A percentile compares a stretch with the other conserved stretches of the same genome.
phyloP scores from a whole-genome alignment of 2,797 vertebrate species.

The Zenarchopterus dispar region DNA sequence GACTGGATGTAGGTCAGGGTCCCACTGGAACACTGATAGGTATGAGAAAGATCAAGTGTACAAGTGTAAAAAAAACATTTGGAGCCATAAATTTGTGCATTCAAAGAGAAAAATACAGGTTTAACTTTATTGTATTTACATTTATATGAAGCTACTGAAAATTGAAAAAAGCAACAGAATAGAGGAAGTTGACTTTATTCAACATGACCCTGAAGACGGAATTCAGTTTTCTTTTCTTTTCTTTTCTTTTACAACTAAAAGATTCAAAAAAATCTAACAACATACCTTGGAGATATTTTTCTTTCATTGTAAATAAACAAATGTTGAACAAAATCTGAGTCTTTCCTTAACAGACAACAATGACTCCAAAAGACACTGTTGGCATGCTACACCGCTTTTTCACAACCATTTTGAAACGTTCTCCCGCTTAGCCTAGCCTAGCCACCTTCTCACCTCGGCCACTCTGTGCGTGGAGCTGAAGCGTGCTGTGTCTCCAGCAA shows the following conservation, averaged over 20 bases:
- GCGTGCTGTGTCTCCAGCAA: slow-evolving; percentile 88
- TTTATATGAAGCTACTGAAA: too few relatives aligned
- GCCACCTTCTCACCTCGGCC: slow-evolving; percentile 85
- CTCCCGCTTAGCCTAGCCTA: background rate
- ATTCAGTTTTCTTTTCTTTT: too few relatives aligned
- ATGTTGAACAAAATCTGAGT: too few relatives aligned
- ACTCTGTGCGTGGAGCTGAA: slow-evolving; percentile 98
- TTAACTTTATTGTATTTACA: background rate
- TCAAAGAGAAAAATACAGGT: background rate
- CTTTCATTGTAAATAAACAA: too few relatives aligned
- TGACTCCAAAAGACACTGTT: background rate
- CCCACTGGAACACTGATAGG: slow-evolving; percentile 88
- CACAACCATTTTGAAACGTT: background rate
- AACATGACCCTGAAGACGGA: too few relatives aligned
- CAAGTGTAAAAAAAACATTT: background rate
- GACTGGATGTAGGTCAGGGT: slow-evolving; percentile 91
- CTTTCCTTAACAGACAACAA: too few relatives aligned
- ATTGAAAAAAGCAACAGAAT: too few relatives aligned
- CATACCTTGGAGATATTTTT: too few relatives aligned
- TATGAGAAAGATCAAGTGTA: slow-evolving; percentile 23
- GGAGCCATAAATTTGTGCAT: too few relatives aligned
- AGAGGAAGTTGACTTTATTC: too few relatives aligned
- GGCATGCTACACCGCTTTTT: background rate
- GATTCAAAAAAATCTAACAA: too few relatives aligned
- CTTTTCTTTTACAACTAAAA: too few relatives aligned